Base-by-base conservation (phyloP, 2,797 vertebrate species). In the Neosalanx taihuensis region DNA sequence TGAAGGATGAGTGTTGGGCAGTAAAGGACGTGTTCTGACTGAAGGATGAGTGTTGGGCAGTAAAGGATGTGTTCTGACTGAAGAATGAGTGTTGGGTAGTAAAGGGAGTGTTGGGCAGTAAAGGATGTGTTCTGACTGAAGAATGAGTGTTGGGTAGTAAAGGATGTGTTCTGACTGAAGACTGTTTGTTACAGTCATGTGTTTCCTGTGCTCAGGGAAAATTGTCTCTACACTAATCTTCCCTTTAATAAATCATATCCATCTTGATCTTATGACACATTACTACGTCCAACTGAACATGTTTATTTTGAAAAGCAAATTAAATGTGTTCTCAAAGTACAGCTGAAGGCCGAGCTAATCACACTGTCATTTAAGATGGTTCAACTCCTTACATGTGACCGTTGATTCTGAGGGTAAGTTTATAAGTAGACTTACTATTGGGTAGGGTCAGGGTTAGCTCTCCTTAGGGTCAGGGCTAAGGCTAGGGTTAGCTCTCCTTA, bases 101-200 rank as follows among this genome's bases (percentile, higher is more conserved):
- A n/a, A n/a, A n/a, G n/a, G n/a, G 79, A 86, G 87, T 70, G 74
- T 82, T 87, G 73, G 74, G 78, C 67, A 76, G 18, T 72, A 67
- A 75, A 53, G 74, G 78, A 79, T 62, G 69, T 76, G 72, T 61
- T 73, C 29, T 13, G 70, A 79, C 31, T 35, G 67, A 79, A 74
- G 71, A 61, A 82, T 77, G 62, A 26, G 23, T 26, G 23, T 26
- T 26, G 23, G 23, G 23, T 1, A 26, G 23, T 26, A 26, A 26
- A 26, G 23, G 23, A 26, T 26, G 23, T 26, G 23, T 26, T 26
- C 23, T 26, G n/a, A n/a, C n/a, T n/a, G n/a, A n/a, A n/a, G n/a
- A 41, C 10, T 51, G 10, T 51, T 4, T 41, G 61, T 18, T n/a
- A 5, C 53, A 20, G 64, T 63, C 29, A 63, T 59, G 23, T 37